A percentile compares a stretch with the other conserved stretches of the same genome.
Conservation (phyloP, 2,797 vertebrate genomes). For the Clarias platycephalus region DNA sequence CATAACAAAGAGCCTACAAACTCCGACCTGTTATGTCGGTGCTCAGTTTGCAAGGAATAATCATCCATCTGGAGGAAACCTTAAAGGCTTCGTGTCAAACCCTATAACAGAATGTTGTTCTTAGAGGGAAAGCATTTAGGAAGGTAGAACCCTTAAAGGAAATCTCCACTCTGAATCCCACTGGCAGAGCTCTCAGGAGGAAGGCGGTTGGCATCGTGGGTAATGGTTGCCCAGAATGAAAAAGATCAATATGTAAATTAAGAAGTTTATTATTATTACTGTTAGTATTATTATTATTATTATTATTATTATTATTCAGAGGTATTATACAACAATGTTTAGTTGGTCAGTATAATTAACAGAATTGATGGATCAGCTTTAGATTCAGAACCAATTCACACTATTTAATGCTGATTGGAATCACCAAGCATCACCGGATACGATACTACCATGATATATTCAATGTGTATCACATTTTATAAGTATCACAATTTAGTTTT, state of each 20-base stretch:
- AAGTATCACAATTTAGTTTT: no score
- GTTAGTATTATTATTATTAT: no score
- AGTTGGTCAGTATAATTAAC: no score
- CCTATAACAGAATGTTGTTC: neutral
- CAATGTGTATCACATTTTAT: no score
- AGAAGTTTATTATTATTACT: neutral
- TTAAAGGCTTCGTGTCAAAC: conserved; percentile 14
- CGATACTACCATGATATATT: no score
- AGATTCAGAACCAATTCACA: no score
- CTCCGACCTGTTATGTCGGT: neutral
- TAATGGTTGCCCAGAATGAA: neutral
- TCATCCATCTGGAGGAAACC: conserved; percentile 1
- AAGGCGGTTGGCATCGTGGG: neutral
- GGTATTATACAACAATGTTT: neutral
- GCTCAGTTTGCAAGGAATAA: conserved; percentile 1
- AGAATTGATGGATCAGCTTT: no score
- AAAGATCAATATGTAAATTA: neutral
- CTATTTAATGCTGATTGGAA: no score
- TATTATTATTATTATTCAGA: no score
- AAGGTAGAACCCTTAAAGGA: neutral
- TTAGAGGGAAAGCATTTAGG: neutral
- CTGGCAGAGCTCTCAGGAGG: neutral
- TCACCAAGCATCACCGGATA: no score
- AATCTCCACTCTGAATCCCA: neutral
- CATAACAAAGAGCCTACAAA: conserved; percentile 6